Percentiles rank a stretch among this genome's conserved stretches.
phyloP scores from a whole-genome alignment of 2,888 invertebrate genomes.

The Drosophila bunnanda region DNA sequence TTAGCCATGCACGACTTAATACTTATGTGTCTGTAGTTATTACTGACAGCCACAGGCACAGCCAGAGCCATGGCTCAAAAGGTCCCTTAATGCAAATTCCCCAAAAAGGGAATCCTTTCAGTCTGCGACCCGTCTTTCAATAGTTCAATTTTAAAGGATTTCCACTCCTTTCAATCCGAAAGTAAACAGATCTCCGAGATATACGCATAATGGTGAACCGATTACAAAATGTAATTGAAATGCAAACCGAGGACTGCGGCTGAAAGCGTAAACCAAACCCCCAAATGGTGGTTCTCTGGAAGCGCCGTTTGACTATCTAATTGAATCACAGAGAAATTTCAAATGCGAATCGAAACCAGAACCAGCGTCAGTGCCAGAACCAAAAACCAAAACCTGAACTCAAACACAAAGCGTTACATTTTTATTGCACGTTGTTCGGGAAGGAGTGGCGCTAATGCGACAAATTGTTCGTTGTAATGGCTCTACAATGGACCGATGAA shows the following conservation, averaged over 20 bases:
- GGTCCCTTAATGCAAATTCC: slow-evolving; percentile 27
- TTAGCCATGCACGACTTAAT: slow-evolving; percentile 29
- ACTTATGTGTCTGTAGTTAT: slow-evolving; percentile 33
- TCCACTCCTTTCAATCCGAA: slow-evolving; percentile 10
- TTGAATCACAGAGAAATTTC: slow-evolving; percentile 32
- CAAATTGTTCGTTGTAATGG: slow-evolving; percentile 64
- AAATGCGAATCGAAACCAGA: slow-evolving; percentile 7
- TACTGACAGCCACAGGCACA: slow-evolving; percentile 11
- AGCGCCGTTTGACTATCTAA: slow-evolving; percentile 19
- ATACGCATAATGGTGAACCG: slow-evolving; percentile 35
- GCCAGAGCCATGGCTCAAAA: slow-evolving; percentile 7
- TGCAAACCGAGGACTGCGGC: slow-evolving; percentile 11
- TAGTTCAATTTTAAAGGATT: slow-evolving; percentile 36
- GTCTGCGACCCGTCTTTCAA: slow-evolving; percentile 1
- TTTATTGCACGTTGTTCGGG: slow-evolving; percentile 21
- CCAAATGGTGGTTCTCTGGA: slow-evolving; percentile 8
- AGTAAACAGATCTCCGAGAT: slow-evolving; percentile 25
- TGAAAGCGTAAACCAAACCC: slow-evolving; percentile 3
- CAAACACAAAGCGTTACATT: slow-evolving; percentile 7
- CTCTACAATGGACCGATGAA: slow-evolving; percentile 25
- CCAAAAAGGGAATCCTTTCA: slow-evolving; percentile 36
- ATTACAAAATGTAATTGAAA: slow-evolving; percentile 49
- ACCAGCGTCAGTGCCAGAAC: not conserved
- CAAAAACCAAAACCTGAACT: slow-evolving; percentile 5
- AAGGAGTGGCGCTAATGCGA: slow-evolving; percentile 46